A percentile compares a stretch with the other conserved stretches of the same genome.
These are phyloP conservation scores for Vidua chalybeata DNA, from an alignment of 2,113 vertebrate genomes.

Conservation along the genomic window DNA sequence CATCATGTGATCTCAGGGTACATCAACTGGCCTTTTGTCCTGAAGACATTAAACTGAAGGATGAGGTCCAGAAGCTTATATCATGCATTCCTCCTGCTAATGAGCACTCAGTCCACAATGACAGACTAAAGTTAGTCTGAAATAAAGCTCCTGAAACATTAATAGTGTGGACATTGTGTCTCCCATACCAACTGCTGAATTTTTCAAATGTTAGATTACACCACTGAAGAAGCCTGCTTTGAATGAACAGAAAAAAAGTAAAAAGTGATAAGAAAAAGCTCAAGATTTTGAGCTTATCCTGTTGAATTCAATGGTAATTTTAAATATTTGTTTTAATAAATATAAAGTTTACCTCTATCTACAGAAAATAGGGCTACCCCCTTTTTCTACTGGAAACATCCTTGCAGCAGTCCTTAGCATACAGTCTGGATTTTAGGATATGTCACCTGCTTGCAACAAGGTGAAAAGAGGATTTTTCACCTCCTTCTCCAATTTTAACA, in stretches of 20 bases:
- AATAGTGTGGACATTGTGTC: neutral
- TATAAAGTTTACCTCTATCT: neutral
- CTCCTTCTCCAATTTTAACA: constrained; percentile 8
- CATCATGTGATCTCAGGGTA: neutral
- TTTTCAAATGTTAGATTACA: neutral
- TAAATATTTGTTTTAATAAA: neutral
- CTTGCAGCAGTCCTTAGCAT: neutral
- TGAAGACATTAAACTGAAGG: neutral
- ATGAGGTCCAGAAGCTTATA: neutral
- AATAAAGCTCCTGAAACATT: neutral
- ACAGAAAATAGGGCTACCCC: neutral
- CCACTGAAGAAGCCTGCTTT: neutral
- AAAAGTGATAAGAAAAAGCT: neutral
- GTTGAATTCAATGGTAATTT: neutral
- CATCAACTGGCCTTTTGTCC: neutral
- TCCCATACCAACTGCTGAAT: neutral
- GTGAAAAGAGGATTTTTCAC: neutral
- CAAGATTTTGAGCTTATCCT: neutral
- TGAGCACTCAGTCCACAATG: neutral
- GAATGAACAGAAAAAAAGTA: neutral
- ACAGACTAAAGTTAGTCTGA: neutral
- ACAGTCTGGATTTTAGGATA: constrained; percentile 26
- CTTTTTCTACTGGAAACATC: neutral
- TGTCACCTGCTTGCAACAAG: neutral
- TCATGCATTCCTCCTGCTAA: constrained; percentile 1